Percentiles rank a stretch among this genome's conserved stretches.
Evolutionary conservation across 2,797 vertebrate genomes (phyloP).

Genomic region (Harpagifer antarcticus): DNA sequence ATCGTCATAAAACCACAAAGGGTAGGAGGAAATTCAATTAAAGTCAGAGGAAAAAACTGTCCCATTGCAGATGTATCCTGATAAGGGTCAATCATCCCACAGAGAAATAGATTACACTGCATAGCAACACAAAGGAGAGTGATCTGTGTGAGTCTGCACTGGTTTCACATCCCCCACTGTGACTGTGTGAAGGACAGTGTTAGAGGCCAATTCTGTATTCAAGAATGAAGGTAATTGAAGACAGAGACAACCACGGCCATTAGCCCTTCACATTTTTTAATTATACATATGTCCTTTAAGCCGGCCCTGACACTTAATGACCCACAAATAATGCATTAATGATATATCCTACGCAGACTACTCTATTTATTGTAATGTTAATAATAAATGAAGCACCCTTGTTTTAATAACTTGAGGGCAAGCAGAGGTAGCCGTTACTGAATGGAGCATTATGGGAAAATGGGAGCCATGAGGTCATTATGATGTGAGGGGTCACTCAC

Average conservation of each 20-base stretch:
- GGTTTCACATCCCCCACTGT: conserved; percentile 45
- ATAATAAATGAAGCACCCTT: conserved; percentile 54
- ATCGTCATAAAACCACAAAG: neutral
- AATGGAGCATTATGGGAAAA: conserved; percentile 41
- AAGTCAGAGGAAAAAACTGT: neutral
- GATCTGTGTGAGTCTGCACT: conserved; percentile 13
- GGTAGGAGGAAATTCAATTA: neutral
- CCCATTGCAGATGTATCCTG: neutral
- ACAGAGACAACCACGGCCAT: conserved; percentile 33
- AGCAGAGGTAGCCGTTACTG: conserved; percentile 8
- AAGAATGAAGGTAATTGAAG: conserved; percentile 39
- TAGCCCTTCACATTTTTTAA: conserved; percentile 46
- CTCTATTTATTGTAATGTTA: conserved; percentile 56
- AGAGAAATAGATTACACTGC: conserved; percentile 20
- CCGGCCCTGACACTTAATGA: conserved; percentile 42
- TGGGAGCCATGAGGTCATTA: conserved; percentile 52
- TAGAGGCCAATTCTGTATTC: conserved; percentile 19
- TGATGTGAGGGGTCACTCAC: conserved; percentile 48
- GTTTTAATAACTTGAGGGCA: conserved; percentile 34
- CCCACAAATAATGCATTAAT: conserved; percentile 62
- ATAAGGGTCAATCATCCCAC: conserved; percentile 36
- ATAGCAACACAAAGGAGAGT: conserved; percentile 32
- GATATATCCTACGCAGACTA: conserved; percentile 31
- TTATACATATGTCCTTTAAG: conserved; percentile 64
- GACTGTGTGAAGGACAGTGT: conserved; percentile 13